A percentile compares a stretch with the other conserved stretches of the same genome.
Conservation (phyloP, 2,888 invertebrate species). For the Eledone cirrhosa region DNA sequence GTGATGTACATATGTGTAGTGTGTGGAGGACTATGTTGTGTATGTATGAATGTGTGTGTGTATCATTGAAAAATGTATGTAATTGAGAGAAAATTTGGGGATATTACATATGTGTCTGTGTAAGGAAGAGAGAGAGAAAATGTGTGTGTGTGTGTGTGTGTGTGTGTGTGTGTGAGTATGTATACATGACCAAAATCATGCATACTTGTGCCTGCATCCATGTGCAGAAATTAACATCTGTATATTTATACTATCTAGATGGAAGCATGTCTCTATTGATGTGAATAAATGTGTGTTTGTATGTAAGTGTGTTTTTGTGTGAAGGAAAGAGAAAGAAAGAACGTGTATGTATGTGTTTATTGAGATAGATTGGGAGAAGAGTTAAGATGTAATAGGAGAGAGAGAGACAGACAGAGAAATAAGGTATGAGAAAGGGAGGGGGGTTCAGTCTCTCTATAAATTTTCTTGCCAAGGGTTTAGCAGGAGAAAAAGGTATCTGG, state of each 20-base stretch:
- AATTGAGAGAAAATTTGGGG: no score
- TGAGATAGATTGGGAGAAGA: background rate
- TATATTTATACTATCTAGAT: background rate
- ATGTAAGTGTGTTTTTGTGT: background rate
- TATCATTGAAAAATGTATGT: no score
- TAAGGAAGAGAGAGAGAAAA: background rate
- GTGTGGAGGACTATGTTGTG: no score
- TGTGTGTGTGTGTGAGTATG: background rate
- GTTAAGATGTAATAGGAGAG: background rate
- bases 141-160: background rate
- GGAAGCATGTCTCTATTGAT: background rate
- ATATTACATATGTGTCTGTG: background rate
- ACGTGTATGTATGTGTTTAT: background rate
- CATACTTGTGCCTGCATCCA: background rate
- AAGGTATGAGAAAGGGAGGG: background rate
- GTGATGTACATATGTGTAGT: no score
- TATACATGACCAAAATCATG: background rate
- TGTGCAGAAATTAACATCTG: background rate
- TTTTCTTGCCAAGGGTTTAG: no score
- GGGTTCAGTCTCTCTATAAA: no score
- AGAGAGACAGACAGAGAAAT: background rate
- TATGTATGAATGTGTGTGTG: no score
- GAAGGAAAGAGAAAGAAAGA: background rate
- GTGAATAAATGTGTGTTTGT: background rate
- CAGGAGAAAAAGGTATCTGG: no score